phyloP scores from a whole-genome alignment of 2,888 invertebrate species.

The Melinopterus prodromus region DNA sequence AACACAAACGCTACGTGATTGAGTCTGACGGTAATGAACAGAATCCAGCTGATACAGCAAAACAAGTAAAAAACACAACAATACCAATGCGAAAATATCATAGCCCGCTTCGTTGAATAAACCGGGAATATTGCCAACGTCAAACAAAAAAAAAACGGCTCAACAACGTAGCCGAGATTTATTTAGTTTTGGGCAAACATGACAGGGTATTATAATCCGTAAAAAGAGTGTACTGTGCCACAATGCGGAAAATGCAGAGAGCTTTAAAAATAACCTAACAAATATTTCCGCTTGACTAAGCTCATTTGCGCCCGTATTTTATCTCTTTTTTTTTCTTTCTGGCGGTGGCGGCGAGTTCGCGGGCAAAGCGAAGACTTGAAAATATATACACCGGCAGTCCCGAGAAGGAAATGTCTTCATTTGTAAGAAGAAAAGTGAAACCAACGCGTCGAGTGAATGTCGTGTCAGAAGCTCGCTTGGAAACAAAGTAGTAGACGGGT shows the following conservation, averaged over 20 bases:
- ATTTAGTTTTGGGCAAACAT: constrained; percentile 24
- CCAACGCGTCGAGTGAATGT: background rate
- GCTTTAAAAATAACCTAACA: constrained; percentile 27
- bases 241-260: constrained; percentile 29
- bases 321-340: constrained; percentile 12
- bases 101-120: background rate
- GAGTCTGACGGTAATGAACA: background rate
- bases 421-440: constrained; percentile 16
- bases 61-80: background rate
- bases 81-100: background rate
- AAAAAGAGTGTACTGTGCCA: constrained; percentile 16
- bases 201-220: constrained; percentile 12
- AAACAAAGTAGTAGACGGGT: background rate
- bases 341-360: background rate
- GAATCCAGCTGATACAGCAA: background rate
- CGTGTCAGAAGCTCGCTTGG: background rate
- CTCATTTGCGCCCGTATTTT: constrained; percentile 28
- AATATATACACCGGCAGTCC: background rate
- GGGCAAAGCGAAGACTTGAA: constrained; percentile 5
- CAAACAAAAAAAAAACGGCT: constrained; percentile 10
- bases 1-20: background rate
- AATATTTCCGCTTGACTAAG: constrained; percentile 28
- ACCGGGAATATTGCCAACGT: background rate
- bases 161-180: constrained; percentile 18
- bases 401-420: constrained; percentile 12